Percentiles rank a stretch among this genome's conserved stretches.
Conservation (phyloP, 2,888 invertebrate genomes). For the Campopleginae sp. region DNA sequence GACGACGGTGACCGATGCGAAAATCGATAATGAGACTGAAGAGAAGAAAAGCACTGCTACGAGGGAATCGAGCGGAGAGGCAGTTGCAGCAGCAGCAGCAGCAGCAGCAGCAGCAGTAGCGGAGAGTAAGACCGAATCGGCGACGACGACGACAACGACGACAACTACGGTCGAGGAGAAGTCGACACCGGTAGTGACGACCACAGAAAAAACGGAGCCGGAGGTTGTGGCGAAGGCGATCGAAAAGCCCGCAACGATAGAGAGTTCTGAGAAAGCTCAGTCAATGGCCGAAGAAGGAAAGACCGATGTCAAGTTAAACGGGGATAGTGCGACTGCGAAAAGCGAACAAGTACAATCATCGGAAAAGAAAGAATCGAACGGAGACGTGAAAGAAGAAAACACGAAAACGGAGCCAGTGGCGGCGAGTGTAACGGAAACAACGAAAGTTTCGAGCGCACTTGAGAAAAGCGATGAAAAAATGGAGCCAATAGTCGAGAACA, state of each 20-base stretch:
- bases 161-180: background rate
- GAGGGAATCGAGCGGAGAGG: conserved; percentile 49
- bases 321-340: conserved; percentile 69
- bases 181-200: background rate
- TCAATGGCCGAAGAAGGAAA: conserved; percentile 69
- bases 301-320: conserved; percentile 68
- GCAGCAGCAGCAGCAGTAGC: background rate
- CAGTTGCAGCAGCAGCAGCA: background rate
- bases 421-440: conserved; percentile 2
- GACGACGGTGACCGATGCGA: conserved; percentile 60
- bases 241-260: conserved; percentile 60
- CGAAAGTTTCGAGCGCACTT: conserved; percentile 32
- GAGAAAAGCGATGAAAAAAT: conserved; percentile 63
- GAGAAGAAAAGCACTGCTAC: conserved; percentile 64
- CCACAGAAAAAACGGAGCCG: background rate
- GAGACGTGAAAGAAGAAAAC: conserved; percentile 65
- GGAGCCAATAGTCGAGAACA: conserved; percentile 68
- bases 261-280: conserved; percentile 46
- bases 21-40: conserved; percentile 69
- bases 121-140: conserved; percentile 51
- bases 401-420: background rate
- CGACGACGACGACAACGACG: background rate
- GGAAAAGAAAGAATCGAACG: conserved; percentile 66
- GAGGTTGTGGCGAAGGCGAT: conserved; percentile 67
- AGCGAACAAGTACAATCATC: conserved; percentile 59